Evolutionary conservation across 2,113 vertebrate species (phyloP).

Genomic region (Barbus barbus): DNA sequence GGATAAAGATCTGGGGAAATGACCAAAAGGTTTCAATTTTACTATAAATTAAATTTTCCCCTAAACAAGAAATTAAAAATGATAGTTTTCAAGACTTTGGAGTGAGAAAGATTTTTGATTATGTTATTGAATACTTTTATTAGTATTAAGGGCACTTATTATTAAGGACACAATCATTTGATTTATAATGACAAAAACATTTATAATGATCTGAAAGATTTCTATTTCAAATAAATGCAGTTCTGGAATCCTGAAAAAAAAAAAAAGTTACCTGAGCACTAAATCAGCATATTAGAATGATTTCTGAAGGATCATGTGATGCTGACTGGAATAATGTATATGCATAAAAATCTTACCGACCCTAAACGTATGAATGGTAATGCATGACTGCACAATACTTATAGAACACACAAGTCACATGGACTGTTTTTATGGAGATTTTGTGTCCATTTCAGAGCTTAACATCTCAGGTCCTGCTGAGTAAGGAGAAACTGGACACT

Average conservation of each 20-base stretch:
- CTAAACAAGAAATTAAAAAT: background rate
- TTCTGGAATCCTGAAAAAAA: too few relatives aligned
- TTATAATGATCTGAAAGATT: background rate
- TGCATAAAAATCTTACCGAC: background rate
- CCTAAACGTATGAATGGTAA: background rate
- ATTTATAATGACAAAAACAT: background rate
- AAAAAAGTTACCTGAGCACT: background rate
- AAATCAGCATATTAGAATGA: background rate
- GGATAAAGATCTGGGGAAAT: background rate
- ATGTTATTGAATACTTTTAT: background rate
- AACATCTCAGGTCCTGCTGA: slow-evolving; percentile 23
- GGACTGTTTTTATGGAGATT: background rate
- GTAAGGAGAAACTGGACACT: slow-evolving; percentile 44
- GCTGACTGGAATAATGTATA: background rate
- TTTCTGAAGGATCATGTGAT: background rate
- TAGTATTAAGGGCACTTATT: too few relatives aligned
- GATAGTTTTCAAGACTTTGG: background rate
- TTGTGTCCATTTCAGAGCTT: background rate
- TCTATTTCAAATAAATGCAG: background rate
- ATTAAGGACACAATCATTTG: background rate
- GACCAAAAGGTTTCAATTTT: background rate
- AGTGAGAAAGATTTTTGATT: background rate
- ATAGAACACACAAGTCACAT: too few relatives aligned
- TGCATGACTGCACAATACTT: background rate
- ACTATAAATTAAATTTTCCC: background rate